phyloP scores from a whole-genome alignment of 1,140 invertebrate species.

The Musca domestica region DNA sequence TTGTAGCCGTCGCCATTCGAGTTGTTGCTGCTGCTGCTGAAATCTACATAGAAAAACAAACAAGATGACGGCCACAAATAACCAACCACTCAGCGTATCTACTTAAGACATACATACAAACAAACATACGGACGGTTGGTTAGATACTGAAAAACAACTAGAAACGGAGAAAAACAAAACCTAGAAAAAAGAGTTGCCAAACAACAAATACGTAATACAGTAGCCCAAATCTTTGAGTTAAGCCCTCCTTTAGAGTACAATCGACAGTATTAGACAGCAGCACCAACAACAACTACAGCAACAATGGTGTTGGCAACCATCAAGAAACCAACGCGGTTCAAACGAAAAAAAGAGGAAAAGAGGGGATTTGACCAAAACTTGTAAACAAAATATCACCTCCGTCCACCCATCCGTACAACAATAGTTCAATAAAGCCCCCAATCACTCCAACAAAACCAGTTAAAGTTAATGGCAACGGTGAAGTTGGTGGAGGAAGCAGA shows the following conservation, averaged over 20 bases:
- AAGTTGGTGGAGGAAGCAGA: not conserved
- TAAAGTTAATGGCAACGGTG: not conserved
- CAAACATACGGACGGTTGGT: no score
- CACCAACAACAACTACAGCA: no score
- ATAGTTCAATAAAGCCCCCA: not conserved
- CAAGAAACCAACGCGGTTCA: no score
- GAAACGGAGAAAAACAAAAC: not conserved
- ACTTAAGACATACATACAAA: no score
- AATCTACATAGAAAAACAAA: constrained; percentile 12
- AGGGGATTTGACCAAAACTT: no score
- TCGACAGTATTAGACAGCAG: not conserved
- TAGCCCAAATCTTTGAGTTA: not conserved
- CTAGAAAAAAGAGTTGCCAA: constrained; percentile 1
- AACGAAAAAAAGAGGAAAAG: no score
- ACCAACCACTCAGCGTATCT: no score
- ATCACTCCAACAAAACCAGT: constrained; percentile 13
- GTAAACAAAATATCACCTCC: no score
- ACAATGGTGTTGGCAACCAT: no score
- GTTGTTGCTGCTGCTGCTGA: not conserved
- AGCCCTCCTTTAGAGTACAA: not conserved
- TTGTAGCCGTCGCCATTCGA: no score
- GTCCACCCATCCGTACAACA: not conserved
- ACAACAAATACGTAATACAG: constrained; percentile 11
- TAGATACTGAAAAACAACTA: not conserved
- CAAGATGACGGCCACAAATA: constrained; percentile 2